phyloP scores from a whole-genome alignment of 2,113 vertebrate species.

The Sturnus vulgaris region DNA sequence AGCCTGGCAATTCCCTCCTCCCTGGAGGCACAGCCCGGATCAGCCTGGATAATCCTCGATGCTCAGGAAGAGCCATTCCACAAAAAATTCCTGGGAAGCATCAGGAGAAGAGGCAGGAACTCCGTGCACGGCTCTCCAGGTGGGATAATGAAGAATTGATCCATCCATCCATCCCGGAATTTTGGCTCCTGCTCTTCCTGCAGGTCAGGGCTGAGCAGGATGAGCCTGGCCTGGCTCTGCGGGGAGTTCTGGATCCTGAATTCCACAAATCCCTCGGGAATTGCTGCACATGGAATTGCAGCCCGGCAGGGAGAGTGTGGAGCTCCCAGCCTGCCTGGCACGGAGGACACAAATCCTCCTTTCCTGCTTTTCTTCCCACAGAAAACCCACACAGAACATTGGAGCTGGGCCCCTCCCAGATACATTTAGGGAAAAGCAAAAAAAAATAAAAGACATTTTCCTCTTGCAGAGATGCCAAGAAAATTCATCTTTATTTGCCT shows the following conservation, averaged over 20 bases:
- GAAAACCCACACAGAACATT: not conserved
- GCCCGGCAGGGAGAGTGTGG: accelerated
- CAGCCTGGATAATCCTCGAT: not conserved
- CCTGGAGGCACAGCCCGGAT: not conserved
- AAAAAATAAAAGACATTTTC: not conserved
- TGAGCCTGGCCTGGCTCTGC: accelerated
- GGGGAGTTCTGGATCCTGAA: accelerated
- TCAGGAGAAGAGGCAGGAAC: not conserved
- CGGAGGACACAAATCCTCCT: not conserved
- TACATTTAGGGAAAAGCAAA: not conserved
- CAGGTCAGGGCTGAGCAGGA: not conserved
- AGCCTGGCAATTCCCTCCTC: accelerated
- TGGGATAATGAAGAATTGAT: not conserved
- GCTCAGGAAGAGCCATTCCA: not conserved
- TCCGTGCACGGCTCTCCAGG: accelerated
- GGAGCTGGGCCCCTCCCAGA: not conserved
- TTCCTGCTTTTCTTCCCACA: not conserved
- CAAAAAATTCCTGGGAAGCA: not conserved
- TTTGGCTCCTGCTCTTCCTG: not conserved
- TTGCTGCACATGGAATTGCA: accelerated
- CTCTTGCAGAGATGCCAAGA: not conserved
- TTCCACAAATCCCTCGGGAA: not conserved
- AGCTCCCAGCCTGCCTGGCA: not conserved
- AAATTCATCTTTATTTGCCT: not conserved
- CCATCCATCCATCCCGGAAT: too few relatives aligned